A percentile compares a stretch with the other conserved stretches of the same genome.
phyloP scores from a whole-genome alignment of 2,113 vertebrate species.

The Papio anubis region DNA sequence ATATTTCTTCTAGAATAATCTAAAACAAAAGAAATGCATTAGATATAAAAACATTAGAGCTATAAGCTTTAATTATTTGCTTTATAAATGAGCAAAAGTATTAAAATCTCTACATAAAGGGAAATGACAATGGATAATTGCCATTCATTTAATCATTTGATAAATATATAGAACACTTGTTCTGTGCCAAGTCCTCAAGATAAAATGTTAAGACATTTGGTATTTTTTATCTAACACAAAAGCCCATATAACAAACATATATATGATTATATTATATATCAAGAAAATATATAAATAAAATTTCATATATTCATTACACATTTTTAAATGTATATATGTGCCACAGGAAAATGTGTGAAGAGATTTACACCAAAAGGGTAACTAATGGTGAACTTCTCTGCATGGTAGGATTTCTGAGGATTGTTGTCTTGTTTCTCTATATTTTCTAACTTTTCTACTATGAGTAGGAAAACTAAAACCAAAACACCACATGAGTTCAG shows the following conservation, averaged over 20 bases:
- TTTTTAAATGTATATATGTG: background rate
- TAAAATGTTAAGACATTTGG: background rate
- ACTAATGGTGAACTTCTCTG: background rate
- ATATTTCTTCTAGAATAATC: background rate
- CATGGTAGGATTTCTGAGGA: background rate
- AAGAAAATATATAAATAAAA: background rate
- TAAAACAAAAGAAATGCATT: constrained; percentile 9
- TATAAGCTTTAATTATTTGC: background rate
- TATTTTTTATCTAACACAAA: constrained; percentile 3
- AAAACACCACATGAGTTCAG: background rate
- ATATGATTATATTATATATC: background rate
- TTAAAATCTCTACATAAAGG: background rate
- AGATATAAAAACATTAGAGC: background rate
- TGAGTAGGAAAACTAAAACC: background rate
- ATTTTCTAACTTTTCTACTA: constrained; percentile 25
- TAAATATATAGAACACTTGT: background rate
- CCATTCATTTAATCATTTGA: background rate
- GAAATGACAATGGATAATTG: background rate
- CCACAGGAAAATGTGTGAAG: background rate
- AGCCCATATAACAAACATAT: background rate
- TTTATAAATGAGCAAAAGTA: background rate
- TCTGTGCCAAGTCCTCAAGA: background rate
- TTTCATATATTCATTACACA: background rate
- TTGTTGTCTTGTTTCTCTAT: background rate
- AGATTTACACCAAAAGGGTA: background rate